Conservation (phyloP, 2,113 vertebrate species). For the Enhydra lutris region DNA sequence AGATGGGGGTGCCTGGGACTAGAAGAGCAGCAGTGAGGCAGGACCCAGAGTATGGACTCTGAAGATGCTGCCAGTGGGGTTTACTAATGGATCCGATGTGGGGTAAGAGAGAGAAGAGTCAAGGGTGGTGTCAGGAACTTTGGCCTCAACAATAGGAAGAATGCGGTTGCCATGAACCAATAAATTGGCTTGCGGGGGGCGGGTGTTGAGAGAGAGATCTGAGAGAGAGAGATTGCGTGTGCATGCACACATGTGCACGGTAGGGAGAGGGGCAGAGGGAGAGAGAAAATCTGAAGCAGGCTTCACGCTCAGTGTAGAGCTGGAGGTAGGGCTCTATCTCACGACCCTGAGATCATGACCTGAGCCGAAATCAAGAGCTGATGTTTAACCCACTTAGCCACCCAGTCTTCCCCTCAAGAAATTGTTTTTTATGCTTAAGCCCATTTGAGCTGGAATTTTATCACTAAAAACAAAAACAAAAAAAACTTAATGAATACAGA, state of each 20-base stretch:
- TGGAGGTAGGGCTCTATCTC: background rate
- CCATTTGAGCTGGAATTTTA: background rate
- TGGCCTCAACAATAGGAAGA: background rate
- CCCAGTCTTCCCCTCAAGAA: background rate
- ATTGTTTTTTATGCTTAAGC: background rate
- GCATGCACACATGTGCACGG: background rate
- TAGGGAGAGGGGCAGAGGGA: background rate
- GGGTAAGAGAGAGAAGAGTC: background rate
- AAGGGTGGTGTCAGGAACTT: background rate
- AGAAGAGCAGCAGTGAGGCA: fast-evolving
- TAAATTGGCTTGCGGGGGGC: background rate
- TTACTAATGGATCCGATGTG: background rate
- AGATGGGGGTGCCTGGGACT: background rate
- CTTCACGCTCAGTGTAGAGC: background rate
- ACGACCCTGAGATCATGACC: background rate
- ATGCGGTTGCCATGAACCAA: background rate
- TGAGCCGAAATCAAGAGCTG: background rate
- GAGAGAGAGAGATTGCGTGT: background rate
- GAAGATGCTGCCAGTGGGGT: background rate
- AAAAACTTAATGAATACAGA: background rate
- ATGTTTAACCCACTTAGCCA: background rate
- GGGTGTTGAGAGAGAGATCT: background rate
- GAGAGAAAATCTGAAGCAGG: background rate
- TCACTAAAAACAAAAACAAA: background rate
- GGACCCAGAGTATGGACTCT: background rate